These are phyloP conservation scores for Agonum fuliginosum DNA, from an alignment of 2,888 invertebrate genomes.

Conservation along the genomic window DNA sequence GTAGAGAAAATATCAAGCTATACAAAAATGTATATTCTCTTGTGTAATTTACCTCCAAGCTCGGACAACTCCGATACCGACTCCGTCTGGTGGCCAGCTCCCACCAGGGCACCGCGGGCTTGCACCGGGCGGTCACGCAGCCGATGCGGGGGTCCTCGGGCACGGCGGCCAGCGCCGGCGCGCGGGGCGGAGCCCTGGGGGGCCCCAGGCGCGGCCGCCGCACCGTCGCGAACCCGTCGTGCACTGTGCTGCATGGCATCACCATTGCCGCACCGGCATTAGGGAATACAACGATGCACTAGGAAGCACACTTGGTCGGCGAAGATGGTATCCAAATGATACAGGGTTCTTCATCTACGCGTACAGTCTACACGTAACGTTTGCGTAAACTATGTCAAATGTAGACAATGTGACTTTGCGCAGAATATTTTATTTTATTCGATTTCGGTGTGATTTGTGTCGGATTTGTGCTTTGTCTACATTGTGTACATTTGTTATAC, in stretches of 20 bases:
- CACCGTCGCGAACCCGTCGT: conserved; percentile 93
- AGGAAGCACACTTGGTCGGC: no score
- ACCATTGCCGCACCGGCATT: not conserved
- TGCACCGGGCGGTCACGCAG: conserved; percentile 79
- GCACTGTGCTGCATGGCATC: conserved; percentile 76
- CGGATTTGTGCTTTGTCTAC: no score
- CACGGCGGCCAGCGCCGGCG: conserved; percentile 70
- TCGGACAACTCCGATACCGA: conserved; percentile 88
- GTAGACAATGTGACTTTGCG: no score
- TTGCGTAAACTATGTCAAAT: no score
- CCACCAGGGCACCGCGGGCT: conserved; percentile 89
- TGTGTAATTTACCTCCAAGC: conserved; percentile 75
- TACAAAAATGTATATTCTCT: not conserved
- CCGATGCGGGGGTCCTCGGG: conserved; percentile 80
- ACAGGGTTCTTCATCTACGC: no score
- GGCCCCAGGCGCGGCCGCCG: conserved; percentile 76
- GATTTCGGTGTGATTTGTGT: no score
- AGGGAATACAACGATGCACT: no score
- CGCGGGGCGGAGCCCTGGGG: conserved; percentile 68
- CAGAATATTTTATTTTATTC: no score
- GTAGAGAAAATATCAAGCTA: no score
- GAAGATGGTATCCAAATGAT: no score
- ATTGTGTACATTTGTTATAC: no score
- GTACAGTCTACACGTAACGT: no score
- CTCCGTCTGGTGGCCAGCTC: conserved; percentile 87